These are phyloP conservation scores for Pagetopsis macropterus DNA, from an alignment of 2,797 vertebrate genomes.

Conservation along the genomic window DNA sequence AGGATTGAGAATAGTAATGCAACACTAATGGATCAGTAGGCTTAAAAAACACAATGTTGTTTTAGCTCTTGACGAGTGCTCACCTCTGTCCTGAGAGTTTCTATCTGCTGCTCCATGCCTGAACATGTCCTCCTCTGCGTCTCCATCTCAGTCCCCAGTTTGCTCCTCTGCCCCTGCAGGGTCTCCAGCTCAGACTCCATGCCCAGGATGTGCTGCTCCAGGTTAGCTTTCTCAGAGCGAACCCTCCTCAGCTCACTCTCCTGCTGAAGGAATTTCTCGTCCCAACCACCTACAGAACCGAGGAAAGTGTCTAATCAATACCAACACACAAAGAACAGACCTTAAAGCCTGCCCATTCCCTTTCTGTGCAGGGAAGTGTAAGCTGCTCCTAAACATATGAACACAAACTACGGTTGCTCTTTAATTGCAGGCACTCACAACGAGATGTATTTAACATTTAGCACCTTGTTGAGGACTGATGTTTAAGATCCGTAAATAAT, in stretches of 20 bases:
- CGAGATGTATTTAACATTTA: neutral
- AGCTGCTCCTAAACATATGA: neutral
- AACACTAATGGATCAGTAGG: neutral
- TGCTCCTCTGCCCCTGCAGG: conserved; percentile 80
- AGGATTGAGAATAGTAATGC: neutral
- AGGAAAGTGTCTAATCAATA: neutral
- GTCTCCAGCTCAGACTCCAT: conserved; percentile 81
- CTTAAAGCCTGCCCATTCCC: neutral
- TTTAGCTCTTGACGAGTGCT: conserved; percentile 17
- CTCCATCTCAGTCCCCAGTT: conserved; percentile 82
- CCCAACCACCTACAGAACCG: conserved; percentile 73
- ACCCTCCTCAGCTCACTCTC: conserved; percentile 82
- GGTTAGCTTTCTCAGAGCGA: conserved; percentile 83
- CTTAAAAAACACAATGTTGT: neutral
- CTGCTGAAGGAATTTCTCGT: conserved; percentile 83
- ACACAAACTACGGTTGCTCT: neutral
- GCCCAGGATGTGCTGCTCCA: conserved; percentile 82
- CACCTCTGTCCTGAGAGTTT: conserved; percentile 78
- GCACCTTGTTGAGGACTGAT: neutral
- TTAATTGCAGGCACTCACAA: neutral
- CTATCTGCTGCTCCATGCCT: conserved; percentile 83
- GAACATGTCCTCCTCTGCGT: conserved; percentile 74
- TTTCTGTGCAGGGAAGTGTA: neutral
- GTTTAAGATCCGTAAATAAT: neutral
- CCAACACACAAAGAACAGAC: neutral